Evolutionary conservation across 35 echinoderm and acorn worm species (phyloP).

Genomic region (Chiridota heheva): DNA sequence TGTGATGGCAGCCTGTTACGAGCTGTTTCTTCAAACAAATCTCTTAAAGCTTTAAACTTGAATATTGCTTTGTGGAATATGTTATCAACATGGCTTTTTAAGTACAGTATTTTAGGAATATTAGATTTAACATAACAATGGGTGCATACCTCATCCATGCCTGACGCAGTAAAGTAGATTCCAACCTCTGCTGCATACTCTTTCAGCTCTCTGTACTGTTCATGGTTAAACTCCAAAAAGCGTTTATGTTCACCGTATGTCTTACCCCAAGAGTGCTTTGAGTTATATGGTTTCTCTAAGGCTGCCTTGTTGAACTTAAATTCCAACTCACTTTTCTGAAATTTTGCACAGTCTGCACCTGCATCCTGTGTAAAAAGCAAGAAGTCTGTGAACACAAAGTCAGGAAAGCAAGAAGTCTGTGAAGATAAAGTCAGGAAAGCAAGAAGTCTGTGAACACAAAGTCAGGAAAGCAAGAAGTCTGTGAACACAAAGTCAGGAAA

Average conservation of each 20-base stretch:
- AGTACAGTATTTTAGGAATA: too few species aligned
- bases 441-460: too few species aligned
- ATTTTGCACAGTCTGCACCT: conserved; percentile 98
- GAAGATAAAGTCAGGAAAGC: too few species aligned
- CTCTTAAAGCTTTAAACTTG: too few species aligned
- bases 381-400: neutral
- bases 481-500: too few species aligned
- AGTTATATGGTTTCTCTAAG: conserved; percentile 75
- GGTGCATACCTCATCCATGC: conserved; percentile 93
- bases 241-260: conserved; percentile 97
- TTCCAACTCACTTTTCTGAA: conserved; percentile 94
- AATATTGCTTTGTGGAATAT: too few species aligned
- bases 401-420: too few species aligned
- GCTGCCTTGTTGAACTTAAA: conserved; percentile 98
- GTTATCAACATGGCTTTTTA: too few species aligned
- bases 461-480: too few species aligned
- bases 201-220: conserved; percentile 83
- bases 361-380: conserved; percentile 68
- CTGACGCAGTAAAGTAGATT: conserved; percentile 91
- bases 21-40: too few species aligned
- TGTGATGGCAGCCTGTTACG: too few species aligned
- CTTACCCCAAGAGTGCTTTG: conserved; percentile 82
- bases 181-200: conserved; percentile 86
- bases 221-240: conserved; percentile 93
- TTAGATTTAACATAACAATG: too few species aligned